Base-by-base conservation (phyloP, 2,113 vertebrate species). In the Lipophrys pholis region DNA sequence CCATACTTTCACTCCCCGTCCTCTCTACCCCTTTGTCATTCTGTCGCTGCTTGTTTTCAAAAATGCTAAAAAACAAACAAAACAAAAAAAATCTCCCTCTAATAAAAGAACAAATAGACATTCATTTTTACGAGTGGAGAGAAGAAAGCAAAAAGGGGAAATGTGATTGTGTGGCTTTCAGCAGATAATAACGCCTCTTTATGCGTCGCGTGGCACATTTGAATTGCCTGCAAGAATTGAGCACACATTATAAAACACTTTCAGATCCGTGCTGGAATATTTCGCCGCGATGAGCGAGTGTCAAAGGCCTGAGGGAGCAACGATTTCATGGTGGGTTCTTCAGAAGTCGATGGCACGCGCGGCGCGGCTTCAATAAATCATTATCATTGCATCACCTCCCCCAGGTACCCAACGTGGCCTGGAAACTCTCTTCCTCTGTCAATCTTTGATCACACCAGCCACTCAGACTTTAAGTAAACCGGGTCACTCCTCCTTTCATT, bases 381-480 rank as follows among this genome's bases (percentile, higher is more conserved):
- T 82, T 76, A 82, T 68, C 14, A 2, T 72, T 81, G 76, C 83
- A 65, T 87, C 70, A 63, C 64, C 48, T 73, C 70, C 55, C 56
- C 64, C 38, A 36, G 70, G 78, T 42, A 56, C 53, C 55, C 7
- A 40, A 46, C 8, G 7, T 21, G 45, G 64, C 60, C 36, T 67
- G 48, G 41, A 71, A 80, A 63, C 36, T 11, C 38, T 76, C 72
- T 21, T 50, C 40, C 38, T 12, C 42, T 62, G 69, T 81, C 64
- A 68, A 8, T 65, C 60, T 67, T 42, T 69, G 43, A 86, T 86
- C 81, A 84, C 59, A 82, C 71, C 76, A 45, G 73, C 64, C 42
- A 43, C 87, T 63, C 68, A 8, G 49, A 58, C 14, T 39, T 72
- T 8, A 69, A 76, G 45, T 36, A 63, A 84, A 78, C 52, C 75